These are phyloP conservation scores for Bombus affinis DNA, from an alignment of 1,140 invertebrate species.

Conservation along the genomic window DNA sequence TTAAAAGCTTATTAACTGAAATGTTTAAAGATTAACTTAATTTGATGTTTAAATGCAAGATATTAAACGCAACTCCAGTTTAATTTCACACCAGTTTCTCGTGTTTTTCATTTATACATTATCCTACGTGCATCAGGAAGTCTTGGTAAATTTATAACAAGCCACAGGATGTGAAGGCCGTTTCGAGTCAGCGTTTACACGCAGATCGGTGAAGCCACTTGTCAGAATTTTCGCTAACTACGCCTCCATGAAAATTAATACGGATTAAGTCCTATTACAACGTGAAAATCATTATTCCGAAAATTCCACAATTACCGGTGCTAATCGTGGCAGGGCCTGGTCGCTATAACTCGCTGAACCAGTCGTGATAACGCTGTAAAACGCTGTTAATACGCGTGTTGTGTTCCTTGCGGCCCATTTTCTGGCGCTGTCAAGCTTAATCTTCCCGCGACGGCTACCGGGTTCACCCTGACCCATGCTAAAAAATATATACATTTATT, in stretches of 20 bases:
- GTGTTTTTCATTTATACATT: too few relatives aligned
- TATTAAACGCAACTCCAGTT: too few relatives aligned
- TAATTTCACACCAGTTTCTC: too few relatives aligned
- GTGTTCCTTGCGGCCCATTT: background rate
- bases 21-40: too few relatives aligned
- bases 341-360: background rate
- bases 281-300: conserved; percentile 2
- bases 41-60: too few relatives aligned
- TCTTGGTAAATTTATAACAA: too few relatives aligned
- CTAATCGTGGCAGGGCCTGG: background rate
- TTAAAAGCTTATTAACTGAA: too few relatives aligned
- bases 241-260: background rate
- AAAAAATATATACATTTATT: background rate
- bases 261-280: background rate
- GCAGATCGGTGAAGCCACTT: background rate
- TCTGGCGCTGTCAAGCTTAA: background rate
- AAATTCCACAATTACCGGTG: conserved; percentile 24
- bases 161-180: background rate
- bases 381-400: background rate
- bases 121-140: too few relatives aligned
- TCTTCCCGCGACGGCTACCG: too few relatives aligned
- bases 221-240: conserved; percentile 12
- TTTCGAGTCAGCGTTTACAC: too few relatives aligned
- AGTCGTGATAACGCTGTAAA: background rate
- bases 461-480: background rate